Evolutionary conservation across 2,888 invertebrate genomes (phyloP), one percentile per base, ranked within the genome.

Genomic region (Drosophila greeni): DNA sequence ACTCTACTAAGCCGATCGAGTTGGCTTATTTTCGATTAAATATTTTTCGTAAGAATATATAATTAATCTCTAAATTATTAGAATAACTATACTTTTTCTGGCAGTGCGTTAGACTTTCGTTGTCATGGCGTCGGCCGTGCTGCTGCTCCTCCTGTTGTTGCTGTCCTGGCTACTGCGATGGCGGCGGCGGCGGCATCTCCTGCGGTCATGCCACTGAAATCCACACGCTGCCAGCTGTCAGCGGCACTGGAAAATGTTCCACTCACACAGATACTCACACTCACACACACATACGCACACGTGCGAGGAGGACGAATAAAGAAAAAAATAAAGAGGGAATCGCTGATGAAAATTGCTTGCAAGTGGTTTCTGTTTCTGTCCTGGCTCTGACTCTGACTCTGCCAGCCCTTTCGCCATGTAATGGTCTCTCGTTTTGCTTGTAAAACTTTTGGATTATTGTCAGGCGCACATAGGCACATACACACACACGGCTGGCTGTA

Each of bases 391-490:
- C 55, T 68, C 58, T 45, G 45, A 42, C 55, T 68, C 58, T 45
- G 45, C 68, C 68, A 49, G 48, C 69, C 81, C 74, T 71, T 71
- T 79, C 66, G 70, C 69, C 76, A 66, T 77, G 79, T 79, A 82
- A 82, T 82, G 78, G 75, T 66, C 76, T 68, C 80, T 84, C 79
- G 79, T 83, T 80, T 81, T 73, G 79, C 83, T 81, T 83, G 80
- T 81, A 79, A 81, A 81, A 81, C 81, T 81, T 81, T 84, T 84
- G 82, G 82, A 84, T 81, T 84, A 81, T 81, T 81, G 84, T 81
- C 81, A 81, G 76, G 54, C 75, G 48, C 56, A 61, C 61, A 53
- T 55, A 66, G 42, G 37, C 49, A 48, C 31, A 49, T 43, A 39
- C 20, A 40, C 40, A 57, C 42, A 5, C 45, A 47, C 5, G 52